These are phyloP conservation scores for Archips xylosteana DNA, from an alignment of 2,888 invertebrate species.

Conservation along the genomic window DNA sequence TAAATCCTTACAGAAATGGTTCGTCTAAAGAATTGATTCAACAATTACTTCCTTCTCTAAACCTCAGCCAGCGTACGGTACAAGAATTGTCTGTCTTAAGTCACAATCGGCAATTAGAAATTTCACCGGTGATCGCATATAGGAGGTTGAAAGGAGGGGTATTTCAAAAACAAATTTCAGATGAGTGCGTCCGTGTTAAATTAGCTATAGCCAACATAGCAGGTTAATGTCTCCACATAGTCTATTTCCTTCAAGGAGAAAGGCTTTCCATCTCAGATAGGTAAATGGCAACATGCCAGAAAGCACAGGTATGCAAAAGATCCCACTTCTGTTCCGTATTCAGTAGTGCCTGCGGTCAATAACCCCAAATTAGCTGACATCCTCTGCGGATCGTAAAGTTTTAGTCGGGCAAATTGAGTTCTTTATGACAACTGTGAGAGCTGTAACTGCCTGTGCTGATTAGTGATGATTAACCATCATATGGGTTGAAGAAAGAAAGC, in stretches of 20 bases:
- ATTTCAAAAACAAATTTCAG: background rate
- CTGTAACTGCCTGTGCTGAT: constrained; percentile 13
- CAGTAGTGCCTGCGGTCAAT: constrained; percentile 48
- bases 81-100: too few species aligned
- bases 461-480: background rate
- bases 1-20: too few species aligned
- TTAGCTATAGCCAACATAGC: background rate
- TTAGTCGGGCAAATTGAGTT: constrained; percentile 48
- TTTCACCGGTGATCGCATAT: background rate
- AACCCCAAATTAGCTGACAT: constrained; percentile 62
- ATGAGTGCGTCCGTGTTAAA: background rate
- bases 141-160: background rate
- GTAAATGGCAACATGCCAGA: constrained; percentile 26
- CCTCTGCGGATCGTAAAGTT: constrained; percentile 57
- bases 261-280: background rate
- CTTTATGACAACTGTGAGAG: constrained; percentile 49
- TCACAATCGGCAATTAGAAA: background rate
- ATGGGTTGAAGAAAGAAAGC: too few species aligned
- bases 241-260: background rate
- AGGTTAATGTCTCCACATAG: background rate
- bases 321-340: constrained; percentile 20
- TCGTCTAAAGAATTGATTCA: background rate
- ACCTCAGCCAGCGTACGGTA: background rate
- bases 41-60: background rate
- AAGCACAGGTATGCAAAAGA: background rate